Base-by-base conservation (phyloP, 2,888 invertebrate genomes). In the Synanthedon formicaeformis region DNA sequence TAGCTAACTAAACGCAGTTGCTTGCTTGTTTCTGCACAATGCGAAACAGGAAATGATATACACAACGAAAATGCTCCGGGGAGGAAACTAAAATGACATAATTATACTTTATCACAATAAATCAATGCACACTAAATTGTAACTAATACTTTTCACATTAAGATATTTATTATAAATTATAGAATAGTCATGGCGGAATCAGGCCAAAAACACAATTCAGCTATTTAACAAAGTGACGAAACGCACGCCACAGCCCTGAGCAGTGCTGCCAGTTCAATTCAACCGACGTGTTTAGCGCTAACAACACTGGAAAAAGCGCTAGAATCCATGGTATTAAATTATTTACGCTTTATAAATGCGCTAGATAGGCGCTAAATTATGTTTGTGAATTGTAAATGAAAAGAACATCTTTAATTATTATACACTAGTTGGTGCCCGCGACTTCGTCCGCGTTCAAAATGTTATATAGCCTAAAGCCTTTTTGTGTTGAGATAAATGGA, bases 1-100 rank as follows among this genome's bases (percentile, higher is more conserved):
- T 79, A 80, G 64, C 56, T 34, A 23, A 10, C 34, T 10, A 8
- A 58, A 74, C 78, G 81, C 76, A 82, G 78, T 81, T 76, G 79
- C 80, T 81, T 76, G 79, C 80, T 84, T 85, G 86, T 84, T 87
- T 85, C 69, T 65, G 55, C 71, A 71, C 63, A 75, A 78, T 79
- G 78, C 67, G 74, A 78, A 79, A 83, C 86, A 86, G 86, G 86
- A 87, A 87, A 85, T 80, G 78, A 75, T 76, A 27, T 27, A 80
- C 76, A 79, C 75, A 76, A 71, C 63, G 64, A 69, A 70, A 73
- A 73, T 74, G 73, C 73, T 76, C 71, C 71, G 60, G 56, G 34
- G 61, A 41, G 52, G 57, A 56, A 55, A 59, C 55, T 50, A 57
- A 54, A 56, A 57, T 57, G 56, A 56, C 53, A 53, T 56, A 57